phyloP scores from a whole-genome alignment of 2,113 vertebrate species.

The Sapayoa aenigma region DNA sequence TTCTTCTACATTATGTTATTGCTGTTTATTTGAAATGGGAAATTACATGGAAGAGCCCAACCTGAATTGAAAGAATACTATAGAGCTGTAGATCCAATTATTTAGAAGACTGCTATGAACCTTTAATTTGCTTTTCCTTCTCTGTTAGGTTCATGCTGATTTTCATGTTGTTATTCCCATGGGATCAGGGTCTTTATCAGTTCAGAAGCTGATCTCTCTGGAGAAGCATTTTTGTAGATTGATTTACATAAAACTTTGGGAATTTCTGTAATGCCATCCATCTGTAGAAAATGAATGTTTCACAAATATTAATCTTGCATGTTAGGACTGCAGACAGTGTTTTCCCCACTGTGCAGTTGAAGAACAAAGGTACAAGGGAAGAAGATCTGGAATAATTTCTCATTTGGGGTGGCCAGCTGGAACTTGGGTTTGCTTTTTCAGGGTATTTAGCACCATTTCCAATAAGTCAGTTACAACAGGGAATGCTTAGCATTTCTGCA shows the following conservation, averaged over 20 bases:
- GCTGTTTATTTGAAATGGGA: neutral
- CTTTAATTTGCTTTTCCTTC: neutral
- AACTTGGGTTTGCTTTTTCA: slow-evolving; percentile 1
- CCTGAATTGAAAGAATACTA: neutral
- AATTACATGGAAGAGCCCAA: neutral
- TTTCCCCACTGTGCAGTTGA: neutral
- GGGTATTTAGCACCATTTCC: neutral
- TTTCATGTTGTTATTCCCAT: neutral
- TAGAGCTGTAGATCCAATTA: neutral
- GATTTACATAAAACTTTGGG: neutral
- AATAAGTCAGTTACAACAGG: neutral
- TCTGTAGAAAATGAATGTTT: neutral
- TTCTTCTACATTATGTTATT: neutral
- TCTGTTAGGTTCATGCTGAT: neutral
- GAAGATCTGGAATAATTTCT: neutral
- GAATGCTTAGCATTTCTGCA: neutral
- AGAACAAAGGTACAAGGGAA: neutral
- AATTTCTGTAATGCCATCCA: neutral
- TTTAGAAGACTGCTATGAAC: neutral
- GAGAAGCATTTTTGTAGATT: neutral
- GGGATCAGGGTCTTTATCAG: neutral
- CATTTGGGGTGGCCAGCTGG: neutral
- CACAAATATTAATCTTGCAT: neutral
- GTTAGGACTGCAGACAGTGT: neutral
- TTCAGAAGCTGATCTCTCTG: neutral